Conservation (phyloP, 2,888 invertebrate genomes). For the Venustoraphidia nigricollis region DNA sequence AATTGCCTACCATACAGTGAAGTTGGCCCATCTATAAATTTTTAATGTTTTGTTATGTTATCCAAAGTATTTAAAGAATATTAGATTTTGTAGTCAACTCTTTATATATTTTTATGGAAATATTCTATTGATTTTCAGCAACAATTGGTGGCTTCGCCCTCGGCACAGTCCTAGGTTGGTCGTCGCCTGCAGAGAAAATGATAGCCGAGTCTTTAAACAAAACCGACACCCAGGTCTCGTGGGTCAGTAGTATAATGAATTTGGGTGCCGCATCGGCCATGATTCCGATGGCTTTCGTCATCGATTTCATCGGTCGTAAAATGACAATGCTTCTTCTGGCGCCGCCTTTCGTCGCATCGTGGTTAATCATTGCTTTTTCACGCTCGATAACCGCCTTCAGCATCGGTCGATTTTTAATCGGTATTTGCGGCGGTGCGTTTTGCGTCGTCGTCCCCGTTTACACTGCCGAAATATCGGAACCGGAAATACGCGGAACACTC, state of each 20-base stretch:
- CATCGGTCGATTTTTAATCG: slow-evolving; percentile 23
- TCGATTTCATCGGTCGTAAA: slow-evolving; percentile 16
- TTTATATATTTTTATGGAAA: too few species aligned
- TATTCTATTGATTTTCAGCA: neutral
- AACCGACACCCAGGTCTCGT: slow-evolving; percentile 12
- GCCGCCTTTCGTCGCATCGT: slow-evolving; percentile 15
- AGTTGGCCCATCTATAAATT: too few species aligned
- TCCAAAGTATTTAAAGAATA: too few species aligned
- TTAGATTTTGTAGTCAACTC: too few species aligned
- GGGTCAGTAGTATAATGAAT: slow-evolving; percentile 19
- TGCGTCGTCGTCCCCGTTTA: slow-evolving; percentile 73
- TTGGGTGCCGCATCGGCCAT: slow-evolving; percentile 20
- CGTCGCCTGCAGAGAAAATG: slow-evolving; percentile 27
- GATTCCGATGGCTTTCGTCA: slow-evolving; percentile 17
- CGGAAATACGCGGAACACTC: slow-evolving; percentile 60
- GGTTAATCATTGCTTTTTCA: slow-evolving; percentile 15
- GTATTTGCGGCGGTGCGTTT: slow-evolving; percentile 42
- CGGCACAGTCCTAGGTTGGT: slow-evolving; percentile 29
- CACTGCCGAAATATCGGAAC: slow-evolving; percentile 69
- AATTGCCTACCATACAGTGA: too few species aligned
- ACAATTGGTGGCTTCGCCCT: slow-evolving; percentile 22
- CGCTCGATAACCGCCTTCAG: slow-evolving; percentile 9
- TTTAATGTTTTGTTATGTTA: too few species aligned
- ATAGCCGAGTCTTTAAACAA: slow-evolving; percentile 16
- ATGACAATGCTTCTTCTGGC: slow-evolving; percentile 16